These are phyloP conservation scores for Monarcha castaneiventris DNA, from an alignment of 2,113 vertebrate genomes.

Conservation along the genomic window DNA sequence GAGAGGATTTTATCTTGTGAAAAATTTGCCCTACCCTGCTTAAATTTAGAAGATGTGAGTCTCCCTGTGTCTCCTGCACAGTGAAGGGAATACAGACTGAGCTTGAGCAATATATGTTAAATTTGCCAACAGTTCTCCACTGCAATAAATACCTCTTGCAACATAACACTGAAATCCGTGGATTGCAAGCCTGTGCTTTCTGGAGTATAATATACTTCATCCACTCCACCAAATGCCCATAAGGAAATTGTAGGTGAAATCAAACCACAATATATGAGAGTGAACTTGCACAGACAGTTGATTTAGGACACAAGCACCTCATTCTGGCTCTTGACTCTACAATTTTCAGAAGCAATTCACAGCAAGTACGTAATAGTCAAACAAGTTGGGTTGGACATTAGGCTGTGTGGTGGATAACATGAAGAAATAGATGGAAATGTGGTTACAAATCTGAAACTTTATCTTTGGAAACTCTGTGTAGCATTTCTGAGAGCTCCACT, in stretches of 20 bases:
- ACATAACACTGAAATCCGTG: slow-evolving; percentile 24
- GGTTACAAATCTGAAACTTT: neutral
- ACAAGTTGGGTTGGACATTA: neutral
- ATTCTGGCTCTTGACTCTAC: neutral
- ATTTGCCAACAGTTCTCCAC: neutral
- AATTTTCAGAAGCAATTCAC: neutral
- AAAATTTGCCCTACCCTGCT: neutral
- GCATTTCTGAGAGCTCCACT: slow-evolving; percentile 1
- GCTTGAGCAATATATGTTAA: slow-evolving; percentile 26
- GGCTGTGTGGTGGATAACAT: neutral
- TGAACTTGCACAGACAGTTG: neutral
- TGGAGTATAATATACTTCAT: neutral
- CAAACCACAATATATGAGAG: neutral
- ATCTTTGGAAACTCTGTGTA: neutral
- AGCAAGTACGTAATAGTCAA: neutral
- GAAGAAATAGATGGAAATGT: neutral
- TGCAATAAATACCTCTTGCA: slow-evolving; percentile 52
- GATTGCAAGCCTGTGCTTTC: neutral
- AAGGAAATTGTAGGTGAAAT: slow-evolving; percentile 7
- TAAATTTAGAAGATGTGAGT: neutral
- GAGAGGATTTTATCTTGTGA: neutral
- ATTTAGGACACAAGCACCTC: neutral
- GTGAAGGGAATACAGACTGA: neutral
- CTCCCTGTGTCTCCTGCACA: neutral
- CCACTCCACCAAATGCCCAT: slow-evolving; percentile 23